Evolutionary conservation across 2,797 vertebrate species (phyloP).

Genomic region (Spizella passerina): DNA sequence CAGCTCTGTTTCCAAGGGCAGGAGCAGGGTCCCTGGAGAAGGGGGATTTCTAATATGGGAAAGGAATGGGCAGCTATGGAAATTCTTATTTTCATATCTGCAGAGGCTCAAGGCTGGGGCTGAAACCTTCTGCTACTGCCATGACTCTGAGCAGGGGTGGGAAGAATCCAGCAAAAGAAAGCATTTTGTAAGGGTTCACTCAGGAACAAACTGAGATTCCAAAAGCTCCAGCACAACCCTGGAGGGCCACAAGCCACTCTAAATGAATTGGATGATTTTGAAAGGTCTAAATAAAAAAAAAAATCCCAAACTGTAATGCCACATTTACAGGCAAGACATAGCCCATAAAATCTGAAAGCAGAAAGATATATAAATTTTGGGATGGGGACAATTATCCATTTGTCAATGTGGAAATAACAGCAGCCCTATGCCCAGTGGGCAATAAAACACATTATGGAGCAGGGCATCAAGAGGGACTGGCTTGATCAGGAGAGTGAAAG

Average conservation of each 20-base stretch:
- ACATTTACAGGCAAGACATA: background rate
- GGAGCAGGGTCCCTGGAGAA: background rate
- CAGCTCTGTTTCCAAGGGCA: background rate
- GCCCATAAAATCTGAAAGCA: background rate
- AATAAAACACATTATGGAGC: background rate
- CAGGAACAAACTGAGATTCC: background rate
- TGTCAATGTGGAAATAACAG: background rate
- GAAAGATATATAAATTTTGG: background rate
- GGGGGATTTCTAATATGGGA: rapidly evolving
- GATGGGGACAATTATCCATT: background rate
- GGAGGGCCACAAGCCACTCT: background rate
- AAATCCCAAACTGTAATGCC: background rate
- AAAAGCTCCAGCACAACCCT: background rate
- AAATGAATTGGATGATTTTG: background rate
- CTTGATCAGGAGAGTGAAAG: background rate
- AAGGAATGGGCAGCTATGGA: rapidly evolving
- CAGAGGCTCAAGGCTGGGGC: background rate
- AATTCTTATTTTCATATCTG: background rate
- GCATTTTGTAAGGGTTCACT: background rate
- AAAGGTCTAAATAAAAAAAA: background rate
- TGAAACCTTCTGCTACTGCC: background rate
- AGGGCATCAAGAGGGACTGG: background rate
- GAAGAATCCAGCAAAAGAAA: background rate
- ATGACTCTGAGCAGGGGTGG: background rate
- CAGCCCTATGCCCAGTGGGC: rapidly evolving